Evolutionary conservation across 2,797 vertebrate species (phyloP).

Genomic region (Catharus ustulatus): DNA sequence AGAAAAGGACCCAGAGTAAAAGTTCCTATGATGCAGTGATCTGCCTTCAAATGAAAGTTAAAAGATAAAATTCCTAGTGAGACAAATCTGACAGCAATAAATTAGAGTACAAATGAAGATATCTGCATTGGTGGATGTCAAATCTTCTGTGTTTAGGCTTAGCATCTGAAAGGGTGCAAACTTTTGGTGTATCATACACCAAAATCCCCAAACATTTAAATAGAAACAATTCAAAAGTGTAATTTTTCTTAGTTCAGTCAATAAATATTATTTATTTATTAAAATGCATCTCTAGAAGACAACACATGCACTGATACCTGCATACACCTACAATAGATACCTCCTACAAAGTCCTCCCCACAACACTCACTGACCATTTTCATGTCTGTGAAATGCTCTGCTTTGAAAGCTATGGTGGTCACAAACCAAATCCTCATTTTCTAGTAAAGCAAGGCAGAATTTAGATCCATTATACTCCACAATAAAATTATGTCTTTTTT

Average conservation of each 20-base stretch:
- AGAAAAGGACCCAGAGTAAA: not conserved
- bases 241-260: not conserved
- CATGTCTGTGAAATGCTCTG: not conserved
- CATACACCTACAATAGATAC: not conserved
- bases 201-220: not conserved
- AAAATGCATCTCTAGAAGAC: not conserved
- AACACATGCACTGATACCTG: not conserved
- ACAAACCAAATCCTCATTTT: not conserved
- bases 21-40: not conserved
- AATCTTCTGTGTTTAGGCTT: not conserved
- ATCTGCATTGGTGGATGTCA: not conserved
- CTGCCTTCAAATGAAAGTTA: not conserved
- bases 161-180: not conserved
- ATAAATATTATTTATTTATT: not conserved
- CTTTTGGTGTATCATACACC: not conserved
- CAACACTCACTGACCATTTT: not conserved
- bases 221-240: not conserved
- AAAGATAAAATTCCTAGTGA: not conserved
- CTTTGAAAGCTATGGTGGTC: not conserved
- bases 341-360: not conserved
- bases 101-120: not conserved
- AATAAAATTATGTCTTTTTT: not conserved
- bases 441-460: not conserved
- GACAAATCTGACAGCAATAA: not conserved
- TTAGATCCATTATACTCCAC: not conserved